Evolutionary conservation across 2,113 vertebrate genomes (phyloP).

Genomic region (Dromiciops gliroides): DNA sequence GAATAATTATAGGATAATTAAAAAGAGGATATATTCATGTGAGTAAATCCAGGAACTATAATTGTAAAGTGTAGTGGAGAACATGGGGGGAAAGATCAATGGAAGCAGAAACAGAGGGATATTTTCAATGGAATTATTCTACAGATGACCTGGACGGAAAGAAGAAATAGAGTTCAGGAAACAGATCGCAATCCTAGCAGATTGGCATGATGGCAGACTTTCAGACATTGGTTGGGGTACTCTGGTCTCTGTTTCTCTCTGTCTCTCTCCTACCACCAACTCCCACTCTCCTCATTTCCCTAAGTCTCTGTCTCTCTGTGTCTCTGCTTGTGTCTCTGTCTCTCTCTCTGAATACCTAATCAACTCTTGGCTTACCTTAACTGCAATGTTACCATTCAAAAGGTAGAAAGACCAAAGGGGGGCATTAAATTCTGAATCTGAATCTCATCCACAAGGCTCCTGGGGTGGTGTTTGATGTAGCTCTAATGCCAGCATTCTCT

Average conservation of each 20-base stretch:
- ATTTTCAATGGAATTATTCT: neutral
- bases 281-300: no score
- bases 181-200: neutral
- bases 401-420: neutral
- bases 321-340: no score
- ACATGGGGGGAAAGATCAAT: neutral
- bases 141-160: neutral
- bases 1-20: neutral
- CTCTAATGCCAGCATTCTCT: neutral
- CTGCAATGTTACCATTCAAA: neutral
- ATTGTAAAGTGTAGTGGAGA: neutral
- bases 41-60: neutral
- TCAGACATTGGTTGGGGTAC: neutral
- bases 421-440: neutral
- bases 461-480: neutral
- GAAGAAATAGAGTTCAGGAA: neutral
- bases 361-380: neutral
- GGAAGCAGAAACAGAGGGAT: neutral
- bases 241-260: no score
- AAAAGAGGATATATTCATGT: neutral
- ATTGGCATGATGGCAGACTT: neutral
- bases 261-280: no score
- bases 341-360: no score
- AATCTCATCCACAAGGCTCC: neutral
- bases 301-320: no score